A percentile compares a stretch with the other conserved stretches of the same genome.
Conservation (phyloP, 2,797 vertebrate genomes). For the Vultur gryphus region DNA sequence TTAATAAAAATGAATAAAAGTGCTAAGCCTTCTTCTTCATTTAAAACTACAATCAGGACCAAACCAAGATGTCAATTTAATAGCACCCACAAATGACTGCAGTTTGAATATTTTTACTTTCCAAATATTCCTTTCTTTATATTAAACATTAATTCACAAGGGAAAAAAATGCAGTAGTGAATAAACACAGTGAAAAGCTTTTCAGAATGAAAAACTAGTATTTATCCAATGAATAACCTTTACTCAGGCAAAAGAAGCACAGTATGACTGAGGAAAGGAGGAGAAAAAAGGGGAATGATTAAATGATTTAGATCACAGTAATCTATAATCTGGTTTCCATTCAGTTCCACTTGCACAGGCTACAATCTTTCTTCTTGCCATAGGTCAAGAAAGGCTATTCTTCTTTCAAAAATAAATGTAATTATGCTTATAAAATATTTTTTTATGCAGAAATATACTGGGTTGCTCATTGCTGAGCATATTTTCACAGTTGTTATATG, state of each 20-base stretch:
- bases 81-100: not conserved
- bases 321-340: constrained; percentile 11
- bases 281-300: not conserved
- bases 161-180: not conserved
- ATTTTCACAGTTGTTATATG: not conserved
- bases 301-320: not conserved
- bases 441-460: not conserved
- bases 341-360: not conserved
- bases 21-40: not conserved
- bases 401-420: not conserved
- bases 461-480: not conserved
- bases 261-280: not conserved
- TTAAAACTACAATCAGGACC: not conserved
- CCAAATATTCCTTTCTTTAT: not conserved
- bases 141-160: not conserved
- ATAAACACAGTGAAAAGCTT: not conserved
- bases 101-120: not conserved
- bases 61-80: not conserved
- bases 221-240: constrained; percentile 22
- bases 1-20: not conserved
- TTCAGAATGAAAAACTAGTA: constrained; percentile 10
- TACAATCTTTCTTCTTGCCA: not conserved
- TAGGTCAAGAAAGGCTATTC: not conserved
- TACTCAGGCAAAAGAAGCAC: not conserved
- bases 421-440: not conserved